phyloP scores from a whole-genome alignment of 2,797 vertebrate genomes.

The Otolemur crassicaudatus region DNA sequence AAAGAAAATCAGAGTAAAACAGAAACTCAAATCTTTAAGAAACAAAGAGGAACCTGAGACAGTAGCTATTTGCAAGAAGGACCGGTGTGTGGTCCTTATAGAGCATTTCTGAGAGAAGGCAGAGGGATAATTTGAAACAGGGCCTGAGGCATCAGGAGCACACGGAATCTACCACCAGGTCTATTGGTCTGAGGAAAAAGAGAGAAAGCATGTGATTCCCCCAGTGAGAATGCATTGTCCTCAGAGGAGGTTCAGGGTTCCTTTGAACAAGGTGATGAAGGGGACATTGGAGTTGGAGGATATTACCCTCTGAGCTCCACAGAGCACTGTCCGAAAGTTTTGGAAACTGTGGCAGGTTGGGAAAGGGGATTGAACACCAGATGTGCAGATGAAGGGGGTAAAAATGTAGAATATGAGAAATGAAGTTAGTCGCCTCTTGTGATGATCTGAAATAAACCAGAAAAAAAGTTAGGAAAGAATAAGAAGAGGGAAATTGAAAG shows the following conservation, averaged over 20 bases:
- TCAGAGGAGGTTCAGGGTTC: background rate
- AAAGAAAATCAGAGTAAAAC: background rate
- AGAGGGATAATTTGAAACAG: background rate
- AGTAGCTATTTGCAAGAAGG: background rate
- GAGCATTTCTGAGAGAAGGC: background rate
- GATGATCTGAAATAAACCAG: background rate
- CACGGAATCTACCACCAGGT: accelerated
- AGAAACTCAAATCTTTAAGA: background rate
- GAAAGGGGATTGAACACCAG: background rate
- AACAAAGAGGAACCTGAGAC: background rate
- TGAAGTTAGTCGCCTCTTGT: background rate
- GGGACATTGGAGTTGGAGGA: background rate
- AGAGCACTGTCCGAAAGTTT: background rate
- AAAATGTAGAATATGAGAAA: background rate
- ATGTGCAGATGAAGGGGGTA: no score
- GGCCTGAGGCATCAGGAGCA: background rate
- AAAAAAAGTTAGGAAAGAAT: background rate
- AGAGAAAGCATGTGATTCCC: background rate
- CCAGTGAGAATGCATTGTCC: background rate
- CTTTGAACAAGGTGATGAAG: background rate
- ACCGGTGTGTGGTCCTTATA: accelerated
- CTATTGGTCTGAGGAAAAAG: background rate
- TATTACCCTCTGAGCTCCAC: background rate
- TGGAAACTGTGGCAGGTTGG: background rate
- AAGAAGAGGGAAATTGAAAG: background rate